These are phyloP conservation scores for Xiphorhynchus elegans DNA, from an alignment of 2,113 vertebrate genomes.

Conservation along the genomic window DNA sequence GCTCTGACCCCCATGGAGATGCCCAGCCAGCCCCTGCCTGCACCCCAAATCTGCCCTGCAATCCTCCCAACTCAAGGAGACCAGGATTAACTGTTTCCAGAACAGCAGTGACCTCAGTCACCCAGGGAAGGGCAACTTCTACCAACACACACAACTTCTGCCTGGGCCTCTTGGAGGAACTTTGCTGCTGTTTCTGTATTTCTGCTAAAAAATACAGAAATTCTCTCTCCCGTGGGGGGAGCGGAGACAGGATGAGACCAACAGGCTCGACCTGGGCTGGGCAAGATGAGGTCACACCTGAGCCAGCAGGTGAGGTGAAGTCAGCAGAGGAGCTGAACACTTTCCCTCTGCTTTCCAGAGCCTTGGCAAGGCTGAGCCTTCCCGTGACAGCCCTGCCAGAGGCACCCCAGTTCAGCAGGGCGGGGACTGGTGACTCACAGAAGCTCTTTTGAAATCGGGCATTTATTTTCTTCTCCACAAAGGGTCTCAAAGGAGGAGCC, in stretches of 20 bases:
- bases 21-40: neutral
- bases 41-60: neutral
- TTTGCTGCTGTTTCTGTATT: neutral
- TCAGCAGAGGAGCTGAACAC: neutral
- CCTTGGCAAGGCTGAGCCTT: neutral
- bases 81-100: neutral
- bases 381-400: neutral
- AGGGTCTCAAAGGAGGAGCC: constrained; percentile 24
- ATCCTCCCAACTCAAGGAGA: neutral
- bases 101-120: neutral
- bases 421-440: constrained; percentile 13
- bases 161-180: constrained; percentile 2
- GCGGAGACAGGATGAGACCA: neutral
- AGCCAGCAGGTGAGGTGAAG: neutral
- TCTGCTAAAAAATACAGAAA: neutral
- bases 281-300: neutral
- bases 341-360: neutral
- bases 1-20: neutral
- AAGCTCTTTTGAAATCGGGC: constrained; percentile 5
- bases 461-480: constrained; percentile 10
- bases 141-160: neutral
- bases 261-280: accelerated
- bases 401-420: constrained; percentile 33
- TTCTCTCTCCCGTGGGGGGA: accelerated
- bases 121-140: neutral